Evolutionary conservation across 2,797 vertebrate genomes (phyloP).

Genomic region (Sebastolobus altivelis): DNA sequence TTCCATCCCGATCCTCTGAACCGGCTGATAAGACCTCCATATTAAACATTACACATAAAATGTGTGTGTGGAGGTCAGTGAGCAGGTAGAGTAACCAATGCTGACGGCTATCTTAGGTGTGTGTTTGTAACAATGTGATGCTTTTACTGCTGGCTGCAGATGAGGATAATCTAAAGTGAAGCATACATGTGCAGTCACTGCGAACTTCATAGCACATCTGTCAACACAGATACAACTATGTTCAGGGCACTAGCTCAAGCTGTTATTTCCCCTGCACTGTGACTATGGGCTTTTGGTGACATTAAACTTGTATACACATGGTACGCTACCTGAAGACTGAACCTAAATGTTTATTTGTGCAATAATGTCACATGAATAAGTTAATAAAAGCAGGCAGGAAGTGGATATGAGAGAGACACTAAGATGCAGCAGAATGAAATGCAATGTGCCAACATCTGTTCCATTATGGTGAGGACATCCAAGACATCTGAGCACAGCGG

Average conservation of each 20-base stretch:
- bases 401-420: slow-evolving; percentile 27
- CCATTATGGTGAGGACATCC: slow-evolving; percentile 44
- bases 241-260: slow-evolving; percentile 35
- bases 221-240: slow-evolving; percentile 51
- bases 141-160: slow-evolving; percentile 65
- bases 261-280: slow-evolving; percentile 29
- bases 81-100: slow-evolving; percentile 45
- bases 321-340: slow-evolving; percentile 4
- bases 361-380: slow-evolving; percentile 39
- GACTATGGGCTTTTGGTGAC: slow-evolving; percentile 29
- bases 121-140: slow-evolving; percentile 52
- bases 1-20: not conserved
- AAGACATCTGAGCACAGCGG: slow-evolving; percentile 1
- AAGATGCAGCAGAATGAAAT: slow-evolving; percentile 45
- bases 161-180: slow-evolving; percentile 73
- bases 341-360: slow-evolving; percentile 11
- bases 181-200: slow-evolving; percentile 57
- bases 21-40: not conserved
- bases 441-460: slow-evolving; percentile 59
- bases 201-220: slow-evolving; percentile 61
- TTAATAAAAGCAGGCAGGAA: slow-evolving; percentile 39
- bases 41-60: not conserved
- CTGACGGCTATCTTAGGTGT: slow-evolving; percentile 62
- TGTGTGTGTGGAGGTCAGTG: slow-evolving; percentile 55
- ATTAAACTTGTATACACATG: slow-evolving; percentile 8